These are phyloP conservation scores for Diaperis boleti DNA, from an alignment of 2,888 invertebrate genomes.

Conservation along the genomic window DNA sequence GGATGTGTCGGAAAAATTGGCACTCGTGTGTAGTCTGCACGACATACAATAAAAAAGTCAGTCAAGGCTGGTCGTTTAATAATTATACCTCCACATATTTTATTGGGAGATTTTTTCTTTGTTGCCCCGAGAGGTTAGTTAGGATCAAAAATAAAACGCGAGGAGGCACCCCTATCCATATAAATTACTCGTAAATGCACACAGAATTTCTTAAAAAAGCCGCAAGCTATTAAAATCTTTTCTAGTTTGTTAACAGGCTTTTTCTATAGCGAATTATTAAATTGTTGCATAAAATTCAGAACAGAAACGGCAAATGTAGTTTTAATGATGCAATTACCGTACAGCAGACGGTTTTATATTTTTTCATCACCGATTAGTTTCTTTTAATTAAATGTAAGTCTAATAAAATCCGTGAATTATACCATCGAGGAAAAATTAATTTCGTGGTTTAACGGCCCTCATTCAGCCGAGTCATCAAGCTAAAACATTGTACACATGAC, in stretches of 20 bases:
- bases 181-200: slow-evolving; percentile 31
- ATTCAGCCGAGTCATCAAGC: slow-evolving; percentile 14
- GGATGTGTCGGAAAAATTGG: slow-evolving; percentile 17
- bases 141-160: slow-evolving; percentile 29
- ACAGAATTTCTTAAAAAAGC: slow-evolving; percentile 16
- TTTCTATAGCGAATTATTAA: slow-evolving; percentile 25
- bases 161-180: slow-evolving; percentile 30
- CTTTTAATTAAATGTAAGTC: slow-evolving; percentile 24
- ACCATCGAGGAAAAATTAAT: slow-evolving; percentile 9
- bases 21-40: neutral
- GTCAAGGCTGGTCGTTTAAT: slow-evolving; percentile 25
- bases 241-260: slow-evolving; percentile 26
- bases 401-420: slow-evolving; percentile 29
- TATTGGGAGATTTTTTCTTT: slow-evolving; percentile 26
- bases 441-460: slow-evolving; percentile 6
- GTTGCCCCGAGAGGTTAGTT: slow-evolving; percentile 28
- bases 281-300: slow-evolving; percentile 31
- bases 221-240: slow-evolving; percentile 25
- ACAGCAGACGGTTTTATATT: slow-evolving; percentile 30
- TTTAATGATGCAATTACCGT: slow-evolving; percentile 29
- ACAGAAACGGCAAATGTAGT: slow-evolving; percentile 30
- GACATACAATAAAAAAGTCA: slow-evolving; percentile 13
- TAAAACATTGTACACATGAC: slow-evolving; percentile 3
- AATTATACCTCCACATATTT: slow-evolving; percentile 28
- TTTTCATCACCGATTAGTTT: slow-evolving; percentile 29